Evolutionary conservation across 2,113 vertebrate genomes (phyloP).

Genomic region (Dromiciops gliroides): DNA sequence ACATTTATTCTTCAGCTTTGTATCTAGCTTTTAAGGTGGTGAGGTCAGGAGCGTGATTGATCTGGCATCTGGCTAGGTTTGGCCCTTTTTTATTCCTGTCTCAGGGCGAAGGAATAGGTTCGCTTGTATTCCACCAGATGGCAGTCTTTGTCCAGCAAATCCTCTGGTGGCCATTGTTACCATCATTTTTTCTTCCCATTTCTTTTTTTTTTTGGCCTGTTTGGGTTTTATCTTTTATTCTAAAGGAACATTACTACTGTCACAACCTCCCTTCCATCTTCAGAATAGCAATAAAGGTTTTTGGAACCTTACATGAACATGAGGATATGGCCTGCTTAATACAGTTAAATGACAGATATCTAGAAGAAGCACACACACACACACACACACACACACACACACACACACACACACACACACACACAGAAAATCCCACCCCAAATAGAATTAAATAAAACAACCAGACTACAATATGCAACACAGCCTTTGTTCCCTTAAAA

Average conservation of each 20-base stretch:
- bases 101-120: not conserved
- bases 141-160: conserved; percentile 79
- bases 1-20: conserved; percentile 79
- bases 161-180: not conserved
- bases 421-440: not conserved
- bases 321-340: conserved; percentile 44
- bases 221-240: conserved; percentile 45
- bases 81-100: not conserved
- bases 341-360: conserved; percentile 62
- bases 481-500: not conserved
- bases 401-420: not conserved
- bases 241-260: conserved; percentile 60
- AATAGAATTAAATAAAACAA: conserved; percentile 4
- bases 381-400: not conserved
- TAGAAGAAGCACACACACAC: conserved; percentile 24
- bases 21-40: conserved; percentile 80
- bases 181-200: not conserved
- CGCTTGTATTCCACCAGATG: conserved; percentile 77
- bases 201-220: not conserved
- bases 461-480: not conserved
- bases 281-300: conserved; percentile 50
- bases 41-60: conserved; percentile 78
- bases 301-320: conserved; percentile 54
- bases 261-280: conserved; percentile 61
- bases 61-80: conserved; percentile 68